phyloP scores from a whole-genome alignment of 92 coral and sea anemone genomes.

The Actinostola sp. region DNA sequence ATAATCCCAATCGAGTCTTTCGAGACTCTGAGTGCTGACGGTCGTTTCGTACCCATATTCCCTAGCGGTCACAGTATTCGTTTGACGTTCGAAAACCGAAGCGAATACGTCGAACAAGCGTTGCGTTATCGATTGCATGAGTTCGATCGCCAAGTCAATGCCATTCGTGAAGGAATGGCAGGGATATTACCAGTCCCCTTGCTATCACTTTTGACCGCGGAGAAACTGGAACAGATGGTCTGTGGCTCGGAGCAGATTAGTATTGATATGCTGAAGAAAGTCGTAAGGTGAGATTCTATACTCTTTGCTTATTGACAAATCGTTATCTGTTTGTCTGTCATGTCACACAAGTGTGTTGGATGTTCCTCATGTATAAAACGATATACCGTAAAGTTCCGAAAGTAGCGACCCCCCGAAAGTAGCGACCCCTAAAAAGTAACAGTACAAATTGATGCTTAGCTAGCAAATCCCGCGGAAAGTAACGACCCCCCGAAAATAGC shows the following conservation, averaged over 20 bases:
- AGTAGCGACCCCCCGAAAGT: no score
- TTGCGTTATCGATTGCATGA: constrained; percentile 84
- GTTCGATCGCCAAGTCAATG: constrained; percentile 74
- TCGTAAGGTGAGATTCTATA: constrained; percentile 61
- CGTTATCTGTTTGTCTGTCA: no score
- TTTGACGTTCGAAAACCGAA: constrained; percentile 77
- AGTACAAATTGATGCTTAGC: no score
- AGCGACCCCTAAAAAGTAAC: no score
- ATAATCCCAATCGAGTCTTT: constrained; percentile 86
- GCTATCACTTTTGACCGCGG: constrained; percentile 76
- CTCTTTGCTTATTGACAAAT: neutral
- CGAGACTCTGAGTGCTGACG: constrained; percentile 89
- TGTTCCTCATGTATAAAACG: no score
- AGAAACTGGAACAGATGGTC: constrained; percentile 81
- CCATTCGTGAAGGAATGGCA: constrained; percentile 85
- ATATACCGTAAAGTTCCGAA: no score
- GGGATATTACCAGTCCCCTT: constrained; percentile 89
- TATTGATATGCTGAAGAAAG: constrained; percentile 74
- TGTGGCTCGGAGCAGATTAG: constrained; percentile 86
- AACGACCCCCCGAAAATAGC: no score
- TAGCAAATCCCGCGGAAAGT: no score
- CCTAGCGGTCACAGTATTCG: constrained; percentile 82
- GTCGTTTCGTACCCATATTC: constrained; percentile 79
- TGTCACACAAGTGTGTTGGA: no score
- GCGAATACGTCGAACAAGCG: constrained; percentile 84